These are phyloP conservation scores for Glareola pratincola DNA, from an alignment of 2,113 vertebrate species.

Conservation along the genomic window DNA sequence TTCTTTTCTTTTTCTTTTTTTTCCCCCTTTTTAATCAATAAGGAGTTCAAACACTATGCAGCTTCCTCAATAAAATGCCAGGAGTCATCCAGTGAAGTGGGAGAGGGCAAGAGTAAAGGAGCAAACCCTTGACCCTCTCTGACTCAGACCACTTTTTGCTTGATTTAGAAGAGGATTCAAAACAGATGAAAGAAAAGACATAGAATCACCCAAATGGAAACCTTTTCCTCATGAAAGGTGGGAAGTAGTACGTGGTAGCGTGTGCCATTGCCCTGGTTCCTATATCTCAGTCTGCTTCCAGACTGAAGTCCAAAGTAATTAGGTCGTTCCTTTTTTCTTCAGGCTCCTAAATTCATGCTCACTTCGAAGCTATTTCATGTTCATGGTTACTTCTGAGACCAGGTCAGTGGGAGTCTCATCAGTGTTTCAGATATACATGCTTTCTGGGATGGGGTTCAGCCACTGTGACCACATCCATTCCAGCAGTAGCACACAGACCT, in stretches of 20 bases:
- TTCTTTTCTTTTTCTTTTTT: neutral
- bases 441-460: neutral
- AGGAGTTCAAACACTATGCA: conserved; percentile 3
- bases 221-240: neutral
- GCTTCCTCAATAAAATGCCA: conserved; percentile 27
- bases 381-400: neutral
- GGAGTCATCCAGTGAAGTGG: neutral
- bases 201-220: neutral
- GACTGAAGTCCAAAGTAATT: neutral
- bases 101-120: neutral
- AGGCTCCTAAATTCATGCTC: neutral
- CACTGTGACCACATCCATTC: neutral
- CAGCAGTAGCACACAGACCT: neutral
- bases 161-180: neutral
- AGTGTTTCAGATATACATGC: neutral
- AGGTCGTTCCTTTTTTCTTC: neutral
- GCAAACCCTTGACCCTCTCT: neutral
- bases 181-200: neutral
- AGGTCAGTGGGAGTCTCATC: neutral
- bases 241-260: neutral
- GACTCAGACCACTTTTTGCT: neutral
- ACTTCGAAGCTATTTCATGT: neutral
- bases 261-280: neutral
- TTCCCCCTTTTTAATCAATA: conserved; percentile 14
- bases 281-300: neutral